phyloP scores from a whole-genome alignment of 2,113 vertebrate genomes.

The Pollimyrus isidori region DNA sequence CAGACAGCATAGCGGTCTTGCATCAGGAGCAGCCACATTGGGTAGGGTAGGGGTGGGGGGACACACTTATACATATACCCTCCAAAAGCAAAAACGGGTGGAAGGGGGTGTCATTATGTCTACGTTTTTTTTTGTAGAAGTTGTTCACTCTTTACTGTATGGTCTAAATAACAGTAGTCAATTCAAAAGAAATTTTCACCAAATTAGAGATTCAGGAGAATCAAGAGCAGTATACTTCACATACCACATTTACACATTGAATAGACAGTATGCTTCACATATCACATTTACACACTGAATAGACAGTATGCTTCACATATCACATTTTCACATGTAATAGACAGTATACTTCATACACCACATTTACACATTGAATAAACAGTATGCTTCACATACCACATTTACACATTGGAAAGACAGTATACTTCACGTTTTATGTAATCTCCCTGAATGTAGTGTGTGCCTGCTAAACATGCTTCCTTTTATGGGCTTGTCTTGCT shows the following conservation, averaged over 20 bases:
- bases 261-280: no score
- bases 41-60: neutral
- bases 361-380: neutral
- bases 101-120: neutral
- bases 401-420: neutral
- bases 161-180: no score
- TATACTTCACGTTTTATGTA: neutral
- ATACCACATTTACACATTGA: neutral
- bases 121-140: no score
- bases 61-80: neutral
- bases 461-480: neutral
- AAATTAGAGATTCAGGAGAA: neutral
- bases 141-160: no score
- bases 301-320: neutral
- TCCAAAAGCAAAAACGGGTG: neutral
- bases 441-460: neutral
- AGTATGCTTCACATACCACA: neutral
- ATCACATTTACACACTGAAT: no score
- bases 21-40: neutral
- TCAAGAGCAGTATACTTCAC: neutral
- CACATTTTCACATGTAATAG: neutral
- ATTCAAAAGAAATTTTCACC: neutral
- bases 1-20: neutral
- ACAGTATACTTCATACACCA: neutral
- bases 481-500: neutral